Evolutionary conservation across 2,888 invertebrate species (phyloP), one percentile per base, ranked within the genome.

Genomic region (Amphipoea lucens): DNA sequence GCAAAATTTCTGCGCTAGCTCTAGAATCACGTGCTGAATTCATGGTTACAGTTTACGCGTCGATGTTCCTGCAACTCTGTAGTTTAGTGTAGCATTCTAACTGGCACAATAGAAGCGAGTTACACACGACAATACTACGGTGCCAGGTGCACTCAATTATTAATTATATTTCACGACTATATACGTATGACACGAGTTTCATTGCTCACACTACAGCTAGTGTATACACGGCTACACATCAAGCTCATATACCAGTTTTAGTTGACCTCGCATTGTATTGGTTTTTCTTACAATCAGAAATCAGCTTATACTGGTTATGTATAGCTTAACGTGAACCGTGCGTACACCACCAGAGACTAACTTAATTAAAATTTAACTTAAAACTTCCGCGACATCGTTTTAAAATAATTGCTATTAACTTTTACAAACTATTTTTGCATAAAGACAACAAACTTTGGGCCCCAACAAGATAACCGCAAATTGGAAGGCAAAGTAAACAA

Each of bases 401-500:
- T 69, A 71, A 78, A 79, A 83, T 85, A 77, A 83, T 86, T 88
- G 70, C 67, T 69, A 74, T 79, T 79, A 79, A 85, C 76, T 89
- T 83, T 82, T 62, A 60, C 65, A 68, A 86, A 85, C 77, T 82
- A 87, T 69, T 87, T 81, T 81, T 76, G 63, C 82, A 66, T 79
- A 80, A 87, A 85, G 74, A 86, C 84, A 85, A 79, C 82, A 88
- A 87, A 87, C 75, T 84, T 85, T 77, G 71, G 74, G 72, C 71
- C 70, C 63, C 79, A 86, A 85, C 78, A 84, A 86, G 86, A 86
- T 88, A 89, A 73, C 80, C 82, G 87, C 80, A 87, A 87, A 89
- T 84, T 89, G 86, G 81, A 86, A 82, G 75, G 67, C 76, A 84
- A 85, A 79, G 82, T 85, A 87, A 83, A 83, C 88, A 79, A 84